Evolutionary conservation across 2,113 vertebrate species (phyloP), one percentile per base, ranked within the genome.

Genomic region (Phodopus roborovskii): DNA sequence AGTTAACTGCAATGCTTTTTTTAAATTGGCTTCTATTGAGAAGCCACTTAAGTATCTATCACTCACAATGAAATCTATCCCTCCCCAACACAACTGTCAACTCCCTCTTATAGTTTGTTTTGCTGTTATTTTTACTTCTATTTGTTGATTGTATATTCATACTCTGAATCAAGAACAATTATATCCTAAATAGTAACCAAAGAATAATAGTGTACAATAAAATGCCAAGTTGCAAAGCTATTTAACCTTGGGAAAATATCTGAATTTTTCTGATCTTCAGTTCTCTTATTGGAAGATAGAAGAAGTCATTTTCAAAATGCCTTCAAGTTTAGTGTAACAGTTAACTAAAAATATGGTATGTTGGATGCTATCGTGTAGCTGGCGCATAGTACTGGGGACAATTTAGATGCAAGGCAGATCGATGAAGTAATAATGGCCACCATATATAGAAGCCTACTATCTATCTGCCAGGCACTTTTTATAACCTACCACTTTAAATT

Each of bases 401-500:
- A 89, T 77, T 92, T 66, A 85, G 82, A 91, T 86, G 78, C 66
- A 73, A 88, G 90, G 45, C 39, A 73, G 28, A 90, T 85, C 58
- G 26, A 50, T 73, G 71, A 94, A 94, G 90, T 87, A 87, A 87
- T 81, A 75, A 97, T 17, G 66, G 71, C 56, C 39, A 58, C 42
- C 82, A 77, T 82, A 62, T 91, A 86, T 28, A 60, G 85, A 95
- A 39, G 64, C 75, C 79, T 90, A 42, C 36, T 71, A 83, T 70
- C 60, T 77, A 78, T 36, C 53, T 77, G 20, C 50, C 62, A 77
- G 77, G 45, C 42, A 88, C 50, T 66, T 89, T 94, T 53, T 77
- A 71, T 79, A 90, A 64, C 17, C 24, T 7, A 30, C 39, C 22
- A 92, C 85, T 79, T 93, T 91, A 96, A 94, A 94, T 86, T 89